phyloP scores from a whole-genome alignment of 2,113 vertebrate genomes.

The Paratilapia polleni region DNA sequence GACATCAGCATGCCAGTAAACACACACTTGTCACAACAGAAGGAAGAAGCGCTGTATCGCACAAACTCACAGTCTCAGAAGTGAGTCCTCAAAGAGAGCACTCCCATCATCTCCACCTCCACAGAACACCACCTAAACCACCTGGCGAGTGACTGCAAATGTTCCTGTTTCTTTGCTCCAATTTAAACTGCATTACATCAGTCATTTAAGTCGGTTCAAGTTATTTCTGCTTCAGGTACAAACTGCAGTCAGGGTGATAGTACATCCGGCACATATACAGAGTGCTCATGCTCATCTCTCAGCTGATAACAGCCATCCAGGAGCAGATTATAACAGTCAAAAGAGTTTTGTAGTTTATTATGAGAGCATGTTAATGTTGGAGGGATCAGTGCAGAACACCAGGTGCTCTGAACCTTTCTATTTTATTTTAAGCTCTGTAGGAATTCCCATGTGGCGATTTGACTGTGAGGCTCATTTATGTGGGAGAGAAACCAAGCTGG shows the following conservation, averaged over 20 bases:
- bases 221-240: constrained; percentile 42
- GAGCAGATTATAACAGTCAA: not conserved
- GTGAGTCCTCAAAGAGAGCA: not conserved
- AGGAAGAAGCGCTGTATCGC: not conserved
- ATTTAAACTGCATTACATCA: constrained; percentile 22
- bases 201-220: constrained; percentile 17
- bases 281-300: not conserved
- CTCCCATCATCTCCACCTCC: not conserved
- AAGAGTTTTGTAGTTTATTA: not conserved
- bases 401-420: constrained; percentile 13
- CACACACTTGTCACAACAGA: not conserved
- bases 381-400: constrained; percentile 15
- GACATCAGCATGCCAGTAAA: not conserved
- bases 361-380: not conserved
- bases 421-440: constrained; percentile 50
- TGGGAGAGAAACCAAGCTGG: constrained; percentile 34
- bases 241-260: not conserved
- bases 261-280: not conserved
- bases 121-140: not conserved
- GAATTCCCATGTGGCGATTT: constrained; percentile 44
- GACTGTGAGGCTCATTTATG: constrained; percentile 33
- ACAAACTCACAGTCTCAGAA: not conserved
- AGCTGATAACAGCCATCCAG: constrained; percentile 1
- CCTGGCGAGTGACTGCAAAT: not conserved
- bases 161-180: constrained; percentile 24